Evolutionary conservation across 2,113 vertebrate genomes (phyloP).

Genomic region (Chlorodrepanis virens): DNA sequence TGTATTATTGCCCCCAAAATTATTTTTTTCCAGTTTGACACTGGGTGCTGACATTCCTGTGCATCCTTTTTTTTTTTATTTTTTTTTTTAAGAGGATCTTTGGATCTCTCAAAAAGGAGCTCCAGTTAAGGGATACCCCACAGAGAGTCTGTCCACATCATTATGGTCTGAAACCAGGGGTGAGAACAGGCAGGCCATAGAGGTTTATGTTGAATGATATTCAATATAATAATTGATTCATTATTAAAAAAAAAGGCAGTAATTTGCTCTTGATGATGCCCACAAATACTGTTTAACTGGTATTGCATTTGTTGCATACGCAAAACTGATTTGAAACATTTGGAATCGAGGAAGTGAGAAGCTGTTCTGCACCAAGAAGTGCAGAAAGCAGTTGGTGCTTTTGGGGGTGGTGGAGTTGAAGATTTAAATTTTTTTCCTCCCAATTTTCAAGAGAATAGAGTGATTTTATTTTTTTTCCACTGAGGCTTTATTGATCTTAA

Average conservation of each 20-base stretch:
- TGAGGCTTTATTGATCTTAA: background rate
- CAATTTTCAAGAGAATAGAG: background rate
- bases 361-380: background rate
- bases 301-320: background rate
- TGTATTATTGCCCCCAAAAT: background rate
- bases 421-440: rapidly evolving
- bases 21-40: background rate
- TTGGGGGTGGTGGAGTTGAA: background rate
- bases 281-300: background rate
- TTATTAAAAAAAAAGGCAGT: background rate
- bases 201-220: background rate
- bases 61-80: background rate
- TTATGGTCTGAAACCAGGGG: background rate
- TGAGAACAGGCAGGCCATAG: background rate
- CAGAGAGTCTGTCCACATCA: background rate
- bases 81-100: background rate
- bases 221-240: background rate
- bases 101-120: background rate
- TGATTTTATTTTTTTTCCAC: background rate
- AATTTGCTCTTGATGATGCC: background rate
- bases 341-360: background rate
- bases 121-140: background rate
- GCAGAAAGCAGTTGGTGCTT: background rate
- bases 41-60: background rate
- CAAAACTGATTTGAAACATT: background rate